These are phyloP conservation scores for Pachycephala philippinensis DNA, from an alignment of 2,113 vertebrate species.

Conservation along the genomic window DNA sequence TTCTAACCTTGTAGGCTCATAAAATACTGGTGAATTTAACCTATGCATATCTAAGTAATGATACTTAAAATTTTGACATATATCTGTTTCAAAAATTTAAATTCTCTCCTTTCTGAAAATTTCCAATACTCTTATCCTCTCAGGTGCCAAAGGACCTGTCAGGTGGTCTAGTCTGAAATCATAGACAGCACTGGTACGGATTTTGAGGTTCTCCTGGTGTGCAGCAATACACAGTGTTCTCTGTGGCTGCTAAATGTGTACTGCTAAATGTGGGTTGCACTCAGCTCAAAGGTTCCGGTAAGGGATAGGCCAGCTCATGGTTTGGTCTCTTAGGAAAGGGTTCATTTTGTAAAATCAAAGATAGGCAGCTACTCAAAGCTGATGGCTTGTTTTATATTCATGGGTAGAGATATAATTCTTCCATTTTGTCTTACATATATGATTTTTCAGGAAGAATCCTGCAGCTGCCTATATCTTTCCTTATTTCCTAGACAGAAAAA, in stretches of 20 bases:
- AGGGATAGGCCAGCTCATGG: not conserved
- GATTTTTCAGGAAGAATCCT: not conserved
- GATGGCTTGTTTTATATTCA: not conserved
- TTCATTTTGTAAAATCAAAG: not conserved
- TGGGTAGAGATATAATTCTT: not conserved
- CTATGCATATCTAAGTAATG: not conserved
- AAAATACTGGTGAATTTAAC: not conserved
- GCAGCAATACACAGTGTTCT: not conserved
- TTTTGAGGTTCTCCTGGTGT: not conserved
- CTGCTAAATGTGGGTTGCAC: not conserved
- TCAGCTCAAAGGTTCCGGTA: not conserved
- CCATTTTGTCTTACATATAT: not conserved
- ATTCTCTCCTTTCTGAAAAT: not conserved
- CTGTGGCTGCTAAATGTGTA: not conserved
- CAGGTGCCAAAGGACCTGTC: not conserved
- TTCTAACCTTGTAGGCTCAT: not conserved
- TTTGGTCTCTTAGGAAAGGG: not conserved
- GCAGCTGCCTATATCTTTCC: not conserved
- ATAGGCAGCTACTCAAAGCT: not conserved
- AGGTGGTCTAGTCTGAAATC: not conserved
- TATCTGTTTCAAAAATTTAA: not conserved
- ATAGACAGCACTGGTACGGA: not conserved
- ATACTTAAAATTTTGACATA: not conserved
- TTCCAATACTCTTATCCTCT: not conserved
- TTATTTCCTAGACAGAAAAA: not conserved